These are phyloP conservation scores for crab-eating macaque (Macaca fascicularis) DNA, from an alignment of 2,113 vertebrate genomes.

Conservation along the genomic window T2T-MFA8v1.1 NC_088377.1:169451501-169452000, in stretches of 20 bases:
- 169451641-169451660: neutral
- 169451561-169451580: neutral
- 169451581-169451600: neutral
- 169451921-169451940: constrained; percentile 1
- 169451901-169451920: neutral
- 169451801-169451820: neutral
- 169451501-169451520: neutral
- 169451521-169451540: neutral
- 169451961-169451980: neutral
- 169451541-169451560: neutral
- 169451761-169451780: neutral
- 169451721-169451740: neutral
- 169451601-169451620: neutral
- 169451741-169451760: neutral
- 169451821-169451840: neutral
- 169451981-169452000: neutral
- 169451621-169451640: neutral
- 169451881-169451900: neutral
- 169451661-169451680: neutral
- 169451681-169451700: neutral
- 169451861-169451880: neutral
- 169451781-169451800: neutral
- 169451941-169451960: neutral
- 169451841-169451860: neutral
- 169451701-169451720: neutral